Evolutionary conservation across 37 sponge, comb jelly and placozoan species (phyloP).

Genomic region (Aplysina aerophoba): DNA sequence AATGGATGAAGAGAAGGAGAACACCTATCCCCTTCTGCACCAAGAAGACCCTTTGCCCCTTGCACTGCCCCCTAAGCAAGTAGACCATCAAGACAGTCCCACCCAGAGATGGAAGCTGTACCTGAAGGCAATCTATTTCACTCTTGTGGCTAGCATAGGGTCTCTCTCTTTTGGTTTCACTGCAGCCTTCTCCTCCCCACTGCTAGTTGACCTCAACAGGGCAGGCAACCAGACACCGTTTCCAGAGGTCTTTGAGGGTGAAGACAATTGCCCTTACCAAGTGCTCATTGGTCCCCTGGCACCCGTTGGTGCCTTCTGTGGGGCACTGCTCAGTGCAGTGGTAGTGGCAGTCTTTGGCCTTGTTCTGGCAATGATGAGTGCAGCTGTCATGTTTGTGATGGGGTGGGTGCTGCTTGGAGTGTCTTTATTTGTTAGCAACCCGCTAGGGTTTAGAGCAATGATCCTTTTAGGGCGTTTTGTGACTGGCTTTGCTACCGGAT

Average conservation of each 20-base stretch:
- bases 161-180: slow-evolving; percentile 5
- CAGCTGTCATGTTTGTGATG: neutral
- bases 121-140: slow-evolving; percentile 3
- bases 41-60: too few relatives aligned
- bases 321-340: neutral
- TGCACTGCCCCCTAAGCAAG: too few relatives aligned
- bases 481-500: slow-evolving; percentile 23
- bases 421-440: neutral
- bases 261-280: neutral
- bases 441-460: neutral
- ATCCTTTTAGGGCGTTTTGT: slow-evolving; percentile 7
- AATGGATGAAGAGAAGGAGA: too few relatives aligned
- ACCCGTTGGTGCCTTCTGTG: slow-evolving; percentile 16
- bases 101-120: too few relatives aligned
- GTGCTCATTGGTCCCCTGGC: slow-evolving; percentile 7
- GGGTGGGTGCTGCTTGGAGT: slow-evolving; percentile 13
- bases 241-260: neutral
- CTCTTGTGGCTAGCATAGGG: neutral
- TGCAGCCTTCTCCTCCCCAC: slow-evolving; percentile 1
- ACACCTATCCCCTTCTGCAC: too few relatives aligned
- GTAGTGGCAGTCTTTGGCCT: neutral
- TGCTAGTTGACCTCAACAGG: neutral
- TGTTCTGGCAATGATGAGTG: neutral
- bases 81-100: too few relatives aligned
- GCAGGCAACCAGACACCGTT: too few relatives aligned